Percentiles rank a stretch among this genome's conserved stretches.
Conservation (phyloP, 2,888 invertebrate species). For the Scotopteryx bipunctaria region DNA sequence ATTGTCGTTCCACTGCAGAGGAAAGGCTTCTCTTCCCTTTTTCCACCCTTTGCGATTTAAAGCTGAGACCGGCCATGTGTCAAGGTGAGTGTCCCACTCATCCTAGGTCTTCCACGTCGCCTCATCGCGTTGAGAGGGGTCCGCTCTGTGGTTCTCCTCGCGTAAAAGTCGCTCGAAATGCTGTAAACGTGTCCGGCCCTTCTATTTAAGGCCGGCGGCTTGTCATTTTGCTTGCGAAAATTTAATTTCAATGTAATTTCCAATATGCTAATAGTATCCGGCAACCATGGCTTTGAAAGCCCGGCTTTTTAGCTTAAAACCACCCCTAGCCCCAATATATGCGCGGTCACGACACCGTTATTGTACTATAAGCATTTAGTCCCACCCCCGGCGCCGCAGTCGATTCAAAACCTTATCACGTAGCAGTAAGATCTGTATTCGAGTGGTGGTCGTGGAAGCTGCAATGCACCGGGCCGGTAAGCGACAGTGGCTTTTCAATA, state of each 20-base stretch:
- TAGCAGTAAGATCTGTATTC: slow-evolving; percentile 13
- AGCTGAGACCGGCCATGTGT: no score
- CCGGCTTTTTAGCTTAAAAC: slow-evolving; percentile 24
- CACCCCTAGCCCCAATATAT: slow-evolving; percentile 44
- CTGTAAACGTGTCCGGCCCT: no score
- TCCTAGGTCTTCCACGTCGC: no score
- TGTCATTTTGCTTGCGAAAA: no score
- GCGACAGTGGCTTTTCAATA: slow-evolving; percentile 44
- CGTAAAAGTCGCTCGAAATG: no score
- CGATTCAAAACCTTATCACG: slow-evolving; percentile 15
- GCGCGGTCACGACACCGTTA: slow-evolving; percentile 62
- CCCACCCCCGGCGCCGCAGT: slow-evolving; percentile 15
- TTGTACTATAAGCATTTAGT: slow-evolving; percentile 54
- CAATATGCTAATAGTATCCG: slow-evolving; percentile 12
- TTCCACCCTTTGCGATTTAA: no score
- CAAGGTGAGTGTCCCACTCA: no score
- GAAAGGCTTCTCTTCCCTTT: no score
- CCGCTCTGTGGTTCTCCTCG: no score
- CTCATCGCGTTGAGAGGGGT: no score
- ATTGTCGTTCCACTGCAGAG: no score
- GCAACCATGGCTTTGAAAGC: slow-evolving; percentile 16
- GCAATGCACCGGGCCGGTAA: slow-evolving; percentile 34
- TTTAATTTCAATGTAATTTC: slow-evolving; percentile 5
- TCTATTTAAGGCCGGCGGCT: no score
- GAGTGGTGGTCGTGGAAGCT: slow-evolving; percentile 14